phyloP scores from a whole-genome alignment of 53 echinoderm and acorn worm genomes.

The Paracentrotus lividus region DNA sequence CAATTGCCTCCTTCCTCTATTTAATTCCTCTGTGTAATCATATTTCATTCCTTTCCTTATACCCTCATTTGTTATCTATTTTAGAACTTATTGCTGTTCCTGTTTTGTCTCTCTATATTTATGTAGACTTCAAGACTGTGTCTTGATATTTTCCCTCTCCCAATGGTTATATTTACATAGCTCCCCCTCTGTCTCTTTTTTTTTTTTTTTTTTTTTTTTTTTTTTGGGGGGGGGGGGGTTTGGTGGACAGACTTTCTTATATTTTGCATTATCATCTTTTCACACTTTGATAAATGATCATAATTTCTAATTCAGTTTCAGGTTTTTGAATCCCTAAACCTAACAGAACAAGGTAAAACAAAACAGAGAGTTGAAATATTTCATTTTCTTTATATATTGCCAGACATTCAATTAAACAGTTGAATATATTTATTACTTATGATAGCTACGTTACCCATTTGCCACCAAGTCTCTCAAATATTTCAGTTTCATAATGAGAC shows the following conservation, averaged over 20 bases:
- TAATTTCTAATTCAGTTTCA: background rate
- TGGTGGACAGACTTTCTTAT: too few relatives aligned
- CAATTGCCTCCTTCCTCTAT: conserved; percentile 1
- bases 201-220: background rate
- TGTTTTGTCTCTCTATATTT: background rate
- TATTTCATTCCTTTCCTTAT: background rate
- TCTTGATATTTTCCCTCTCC: too few relatives aligned
- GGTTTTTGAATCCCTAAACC: background rate
- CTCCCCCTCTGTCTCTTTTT: too few relatives aligned
- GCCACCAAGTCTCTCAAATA: background rate
- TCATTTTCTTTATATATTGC: background rate
- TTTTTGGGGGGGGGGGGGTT: too few relatives aligned
- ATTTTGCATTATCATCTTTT: too few relatives aligned
- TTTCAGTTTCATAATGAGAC: background rate
- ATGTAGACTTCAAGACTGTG: background rate
- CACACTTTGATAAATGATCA: background rate
- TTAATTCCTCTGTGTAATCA: background rate
- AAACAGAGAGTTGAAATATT: background rate
- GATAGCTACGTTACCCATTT: background rate
- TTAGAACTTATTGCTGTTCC: background rate
- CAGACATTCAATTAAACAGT: background rate
- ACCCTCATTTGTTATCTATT: background rate
- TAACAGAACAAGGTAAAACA: background rate
- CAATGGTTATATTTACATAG: too few relatives aligned
- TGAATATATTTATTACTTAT: background rate